Percentiles rank a stretch among this genome's conserved stretches.
These are phyloP conservation scores for Lithobius niger DNA, from an alignment of 1,140 invertebrate genomes.

Conservation along the genomic window DNA sequence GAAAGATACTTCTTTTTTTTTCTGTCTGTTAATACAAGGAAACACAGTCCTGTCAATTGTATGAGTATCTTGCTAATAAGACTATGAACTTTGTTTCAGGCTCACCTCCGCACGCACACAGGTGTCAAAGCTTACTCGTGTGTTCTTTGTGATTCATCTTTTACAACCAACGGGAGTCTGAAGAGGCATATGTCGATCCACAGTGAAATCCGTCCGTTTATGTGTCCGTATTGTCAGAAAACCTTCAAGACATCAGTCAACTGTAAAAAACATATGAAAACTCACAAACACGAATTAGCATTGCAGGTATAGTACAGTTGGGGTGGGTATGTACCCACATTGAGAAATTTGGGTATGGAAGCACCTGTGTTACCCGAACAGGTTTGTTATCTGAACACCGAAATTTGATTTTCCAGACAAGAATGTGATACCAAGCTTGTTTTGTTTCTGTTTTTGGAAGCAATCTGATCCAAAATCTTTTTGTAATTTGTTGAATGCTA, in stretches of 20 bases:
- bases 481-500: too few relatives aligned
- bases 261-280: slow-evolving; percentile 55
- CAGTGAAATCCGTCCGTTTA: slow-evolving; percentile 44
- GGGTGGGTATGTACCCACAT: too few relatives aligned
- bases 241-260: slow-evolving; percentile 51
- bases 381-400: too few relatives aligned
- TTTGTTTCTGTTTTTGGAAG: too few relatives aligned
- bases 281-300: slow-evolving; percentile 45
- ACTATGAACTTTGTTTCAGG: slow-evolving; percentile 27
- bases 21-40: background rate
- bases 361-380: too few relatives aligned
- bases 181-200: slow-evolving; percentile 50
- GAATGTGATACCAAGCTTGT: too few relatives aligned
- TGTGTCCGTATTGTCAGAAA: slow-evolving; percentile 58
- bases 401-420: too few relatives aligned
- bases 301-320: slow-evolving; percentile 30
- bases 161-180: slow-evolving; percentile 48
- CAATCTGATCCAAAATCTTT: too few relatives aligned
- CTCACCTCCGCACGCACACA: slow-evolving; percentile 45
- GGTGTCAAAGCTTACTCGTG: slow-evolving; percentile 34
- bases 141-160: slow-evolving; percentile 35
- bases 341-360: too few relatives aligned
- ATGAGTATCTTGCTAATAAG: background rate
- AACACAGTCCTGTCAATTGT: background rate
- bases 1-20: background rate